phyloP scores from a whole-genome alignment of 2,113 vertebrate species.

The Micromys minutus region DNA sequence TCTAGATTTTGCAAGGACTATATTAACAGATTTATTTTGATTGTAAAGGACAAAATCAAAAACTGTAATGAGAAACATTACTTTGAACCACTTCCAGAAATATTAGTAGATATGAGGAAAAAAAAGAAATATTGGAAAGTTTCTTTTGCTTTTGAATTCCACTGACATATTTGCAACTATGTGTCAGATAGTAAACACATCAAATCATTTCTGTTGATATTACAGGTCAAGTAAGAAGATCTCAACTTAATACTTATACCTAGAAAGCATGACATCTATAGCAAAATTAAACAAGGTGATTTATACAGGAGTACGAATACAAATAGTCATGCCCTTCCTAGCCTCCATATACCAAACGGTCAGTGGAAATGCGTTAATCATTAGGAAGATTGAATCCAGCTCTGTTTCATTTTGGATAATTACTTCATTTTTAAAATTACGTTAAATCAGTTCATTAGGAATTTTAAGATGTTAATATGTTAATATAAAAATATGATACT shows the following conservation, averaged over 20 bases:
- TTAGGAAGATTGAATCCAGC: not conserved
- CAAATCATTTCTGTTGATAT: not conserved
- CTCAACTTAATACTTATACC: not conserved
- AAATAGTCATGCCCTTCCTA: not conserved
- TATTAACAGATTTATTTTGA: not conserved
- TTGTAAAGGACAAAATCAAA: not conserved
- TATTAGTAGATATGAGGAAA: not conserved
- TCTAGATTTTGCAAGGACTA: not conserved
- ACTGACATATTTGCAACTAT: not conserved
- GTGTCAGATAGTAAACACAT: not conserved
- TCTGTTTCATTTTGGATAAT: not conserved
- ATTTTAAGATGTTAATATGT: not conserved
- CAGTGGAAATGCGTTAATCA: not conserved
- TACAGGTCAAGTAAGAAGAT: not conserved
- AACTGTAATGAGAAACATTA: not conserved
- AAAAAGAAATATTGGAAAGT: not conserved
- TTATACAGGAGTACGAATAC: not conserved
- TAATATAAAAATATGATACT: no score
- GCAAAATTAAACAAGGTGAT: not conserved
- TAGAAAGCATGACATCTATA: not conserved
- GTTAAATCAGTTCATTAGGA: not conserved
- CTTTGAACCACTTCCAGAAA: not conserved
- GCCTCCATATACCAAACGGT: not conserved
- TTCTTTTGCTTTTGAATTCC: not conserved
- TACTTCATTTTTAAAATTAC: not conserved